phyloP scores from a whole-genome alignment of 2,113 vertebrate species.

The Colinus virginianus region DNA sequence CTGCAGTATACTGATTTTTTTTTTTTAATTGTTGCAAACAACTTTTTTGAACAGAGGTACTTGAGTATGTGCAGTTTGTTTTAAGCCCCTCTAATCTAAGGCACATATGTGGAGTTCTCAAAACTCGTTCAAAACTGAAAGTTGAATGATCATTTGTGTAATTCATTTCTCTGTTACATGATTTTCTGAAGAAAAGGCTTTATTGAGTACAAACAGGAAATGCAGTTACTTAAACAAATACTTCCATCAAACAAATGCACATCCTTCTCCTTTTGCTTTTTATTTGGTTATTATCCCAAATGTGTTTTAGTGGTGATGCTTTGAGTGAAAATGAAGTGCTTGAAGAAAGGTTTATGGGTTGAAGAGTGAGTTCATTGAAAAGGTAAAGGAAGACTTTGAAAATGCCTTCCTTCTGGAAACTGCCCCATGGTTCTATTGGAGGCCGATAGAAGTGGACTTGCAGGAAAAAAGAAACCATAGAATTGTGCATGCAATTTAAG shows the following conservation, averaged over 20 bases:
- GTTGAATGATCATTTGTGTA: neutral
- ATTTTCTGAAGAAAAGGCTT: constrained; percentile 4
- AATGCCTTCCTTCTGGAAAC: neutral
- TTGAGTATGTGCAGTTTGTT: neutral
- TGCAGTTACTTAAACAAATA: neutral
- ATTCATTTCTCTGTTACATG: neutral
- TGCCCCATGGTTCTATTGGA: neutral
- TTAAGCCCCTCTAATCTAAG: neutral
- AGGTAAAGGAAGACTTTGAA: neutral
- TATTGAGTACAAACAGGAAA: neutral
- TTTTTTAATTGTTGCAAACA: neutral
- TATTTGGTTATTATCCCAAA: neutral
- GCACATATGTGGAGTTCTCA: neutral
- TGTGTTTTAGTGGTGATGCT: neutral
- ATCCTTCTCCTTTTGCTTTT: neutral
- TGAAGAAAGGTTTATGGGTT: neutral
- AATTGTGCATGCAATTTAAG: neutral
- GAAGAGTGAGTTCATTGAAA: neutral
- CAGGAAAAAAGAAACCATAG: neutral
- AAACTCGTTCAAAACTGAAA: neutral
- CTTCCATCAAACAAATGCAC: neutral
- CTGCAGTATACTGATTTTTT: neutral
- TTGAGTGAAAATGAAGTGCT: neutral
- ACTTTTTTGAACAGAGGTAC: neutral
- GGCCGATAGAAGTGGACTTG: neutral